phyloP scores from a whole-genome alignment of 2,888 invertebrate genomes.

The Drosophila peninsularis region DNA sequence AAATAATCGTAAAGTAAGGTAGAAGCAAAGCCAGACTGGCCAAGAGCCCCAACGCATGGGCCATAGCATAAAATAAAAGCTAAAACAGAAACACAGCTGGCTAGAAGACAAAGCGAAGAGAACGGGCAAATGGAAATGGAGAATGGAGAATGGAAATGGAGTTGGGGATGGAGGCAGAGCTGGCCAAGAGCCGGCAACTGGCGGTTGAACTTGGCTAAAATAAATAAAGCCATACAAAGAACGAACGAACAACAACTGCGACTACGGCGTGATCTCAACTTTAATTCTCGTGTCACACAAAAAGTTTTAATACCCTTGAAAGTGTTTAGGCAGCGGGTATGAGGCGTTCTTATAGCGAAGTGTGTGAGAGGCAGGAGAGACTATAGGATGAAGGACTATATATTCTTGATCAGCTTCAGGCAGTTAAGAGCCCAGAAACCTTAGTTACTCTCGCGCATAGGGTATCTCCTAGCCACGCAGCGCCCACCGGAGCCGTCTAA shows the following conservation, averaged over 20 bases:
- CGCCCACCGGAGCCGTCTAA: not conserved
- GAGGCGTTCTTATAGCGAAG: too few species aligned
- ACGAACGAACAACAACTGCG: conserved; percentile 18
- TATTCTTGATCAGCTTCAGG: not conserved
- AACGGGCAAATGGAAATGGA: conserved; percentile 44
- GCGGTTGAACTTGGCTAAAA: conserved; percentile 75
- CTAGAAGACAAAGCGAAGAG: conserved; percentile 22
- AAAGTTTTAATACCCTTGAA: conserved; percentile 28
- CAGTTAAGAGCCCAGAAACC: too few species aligned
- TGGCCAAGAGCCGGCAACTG: conserved; percentile 42
- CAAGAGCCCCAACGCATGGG: conserved; percentile 36
- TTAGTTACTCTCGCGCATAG: too few species aligned
- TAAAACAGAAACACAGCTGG: conserved; percentile 52
- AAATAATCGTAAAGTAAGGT: conserved; percentile 78
- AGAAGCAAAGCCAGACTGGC: conserved; percentile 19
- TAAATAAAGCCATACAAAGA: conserved; percentile 75
- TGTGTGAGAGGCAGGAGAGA: not conserved
- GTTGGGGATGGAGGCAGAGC: conserved; percentile 23
- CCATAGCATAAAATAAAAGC: conserved; percentile 72
- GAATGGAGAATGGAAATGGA: conserved; percentile 41
- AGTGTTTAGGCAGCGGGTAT: not conserved
- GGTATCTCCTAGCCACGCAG: not conserved
- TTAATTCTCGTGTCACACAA: conserved; percentile 56
- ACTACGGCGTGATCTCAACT: conserved; percentile 40
- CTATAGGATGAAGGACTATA: not conserved